These are phyloP conservation scores for Drosophila kokeensis DNA, from an alignment of 2,888 invertebrate genomes.

Conservation along the genomic window DNA sequence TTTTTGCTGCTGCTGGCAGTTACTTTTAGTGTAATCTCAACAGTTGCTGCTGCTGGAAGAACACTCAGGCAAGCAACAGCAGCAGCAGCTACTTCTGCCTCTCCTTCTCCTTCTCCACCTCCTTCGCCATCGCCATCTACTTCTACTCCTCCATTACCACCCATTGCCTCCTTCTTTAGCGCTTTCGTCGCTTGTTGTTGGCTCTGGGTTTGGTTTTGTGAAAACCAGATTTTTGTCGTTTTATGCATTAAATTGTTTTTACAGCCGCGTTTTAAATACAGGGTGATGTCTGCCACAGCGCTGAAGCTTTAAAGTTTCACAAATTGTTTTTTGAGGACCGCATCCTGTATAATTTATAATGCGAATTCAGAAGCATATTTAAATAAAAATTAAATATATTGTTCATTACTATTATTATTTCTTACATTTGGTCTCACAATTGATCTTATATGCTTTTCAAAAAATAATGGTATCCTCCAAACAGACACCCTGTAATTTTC, in stretches of 20 bases:
- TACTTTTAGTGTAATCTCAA: slow-evolving; percentile 80
- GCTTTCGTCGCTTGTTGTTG: slow-evolving; percentile 72
- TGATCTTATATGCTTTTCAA: not conserved
- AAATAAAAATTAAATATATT: not conserved
- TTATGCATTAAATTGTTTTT: slow-evolving; percentile 83
- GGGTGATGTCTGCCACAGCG: slow-evolving; percentile 38
- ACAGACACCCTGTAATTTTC: not conserved
- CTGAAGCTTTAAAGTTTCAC: not conserved
- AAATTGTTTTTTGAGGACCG: not conserved
- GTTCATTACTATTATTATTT: not conserved
- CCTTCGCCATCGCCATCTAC: slow-evolving; percentile 36
- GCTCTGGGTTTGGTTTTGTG: slow-evolving; percentile 74
- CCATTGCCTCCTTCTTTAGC: slow-evolving; percentile 55
- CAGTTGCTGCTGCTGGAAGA: slow-evolving; percentile 55
- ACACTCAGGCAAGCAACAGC: not conserved
- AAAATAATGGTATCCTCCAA: not conserved
- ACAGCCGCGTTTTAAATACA: slow-evolving; percentile 77
- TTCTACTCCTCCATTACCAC: slow-evolving; percentile 30
- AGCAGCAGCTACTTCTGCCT: slow-evolving; percentile 58
- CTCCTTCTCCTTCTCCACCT: slow-evolving; percentile 42
- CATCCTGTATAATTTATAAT: not conserved
- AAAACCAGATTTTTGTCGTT: slow-evolving; percentile 83
- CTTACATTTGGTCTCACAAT: not conserved
- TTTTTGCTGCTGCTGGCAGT: slow-evolving; percentile 66
- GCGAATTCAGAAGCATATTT: not conserved